These are phyloP conservation scores for Zoanthus sociatus DNA, from an alignment of 92 coral and sea anemone species.

Conservation along the genomic window DNA sequence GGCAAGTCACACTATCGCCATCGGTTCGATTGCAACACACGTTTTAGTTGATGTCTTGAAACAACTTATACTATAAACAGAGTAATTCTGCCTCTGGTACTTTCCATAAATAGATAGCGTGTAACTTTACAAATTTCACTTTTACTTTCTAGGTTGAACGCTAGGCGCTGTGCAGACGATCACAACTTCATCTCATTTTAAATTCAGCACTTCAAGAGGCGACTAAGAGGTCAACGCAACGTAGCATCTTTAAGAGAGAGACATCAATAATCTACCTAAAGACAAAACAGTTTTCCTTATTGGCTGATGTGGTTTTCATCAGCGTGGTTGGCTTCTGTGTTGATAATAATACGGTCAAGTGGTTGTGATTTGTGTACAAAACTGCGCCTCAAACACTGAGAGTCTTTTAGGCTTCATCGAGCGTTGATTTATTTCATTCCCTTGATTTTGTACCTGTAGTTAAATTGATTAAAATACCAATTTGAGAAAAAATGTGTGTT, in stretches of 20 bases:
- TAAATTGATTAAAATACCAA: too few relatives aligned
- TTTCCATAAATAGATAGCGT: not conserved
- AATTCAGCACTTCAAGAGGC: slow-evolving; percentile 31
- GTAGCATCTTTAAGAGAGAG: not conserved
- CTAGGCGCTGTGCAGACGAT: not conserved
- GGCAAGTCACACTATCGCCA: slow-evolving; percentile 14
- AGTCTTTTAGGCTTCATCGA: too few relatives aligned
- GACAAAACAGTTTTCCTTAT: slow-evolving; percentile 21
- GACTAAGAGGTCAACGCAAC: slow-evolving; percentile 27
- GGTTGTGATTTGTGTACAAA: slow-evolving; percentile 24
- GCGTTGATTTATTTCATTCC: too few relatives aligned
- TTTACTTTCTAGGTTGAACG: not conserved
- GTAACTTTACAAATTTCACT: not conserved
- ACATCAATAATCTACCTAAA: slow-evolving; percentile 5
- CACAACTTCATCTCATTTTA: slow-evolving; percentile 8
- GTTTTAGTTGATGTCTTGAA: not conserved
- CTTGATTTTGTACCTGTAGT: too few relatives aligned
- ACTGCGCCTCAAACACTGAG: not conserved
- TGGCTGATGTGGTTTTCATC: slow-evolving; percentile 30
- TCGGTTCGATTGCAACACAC: not conserved
- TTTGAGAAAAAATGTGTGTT: too few relatives aligned
- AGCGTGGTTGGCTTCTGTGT: not conserved
- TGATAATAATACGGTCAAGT: slow-evolving; percentile 13
- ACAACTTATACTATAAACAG: not conserved
- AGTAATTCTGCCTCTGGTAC: not conserved